phyloP scores from a whole-genome alignment of 2,797 vertebrate species.

The Acridotheres tristis region DNA sequence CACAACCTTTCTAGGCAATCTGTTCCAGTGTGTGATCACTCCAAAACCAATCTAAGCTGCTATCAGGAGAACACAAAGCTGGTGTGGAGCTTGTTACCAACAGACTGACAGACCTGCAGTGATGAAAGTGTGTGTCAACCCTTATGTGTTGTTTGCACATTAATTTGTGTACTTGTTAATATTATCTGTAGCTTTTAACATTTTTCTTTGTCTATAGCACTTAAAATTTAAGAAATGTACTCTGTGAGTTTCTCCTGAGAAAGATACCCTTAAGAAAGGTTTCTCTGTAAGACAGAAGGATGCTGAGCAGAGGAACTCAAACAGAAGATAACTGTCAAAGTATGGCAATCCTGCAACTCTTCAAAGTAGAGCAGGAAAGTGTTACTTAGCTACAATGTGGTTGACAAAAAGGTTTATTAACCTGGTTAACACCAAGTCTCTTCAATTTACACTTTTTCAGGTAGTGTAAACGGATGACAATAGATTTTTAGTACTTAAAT shows the following conservation, averaged over 20 bases:
- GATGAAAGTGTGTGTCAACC: neutral
- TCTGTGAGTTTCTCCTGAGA: neutral
- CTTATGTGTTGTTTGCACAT: neutral
- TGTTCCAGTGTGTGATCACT: neutral
- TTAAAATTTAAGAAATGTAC: neutral
- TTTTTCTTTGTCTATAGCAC: neutral
- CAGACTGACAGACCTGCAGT: neutral
- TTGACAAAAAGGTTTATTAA: neutral
- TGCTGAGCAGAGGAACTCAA: neutral
- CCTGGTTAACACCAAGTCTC: neutral
- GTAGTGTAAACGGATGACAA: neutral
- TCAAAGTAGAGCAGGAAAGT: neutral
- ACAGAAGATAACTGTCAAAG: neutral
- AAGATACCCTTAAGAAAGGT: neutral
- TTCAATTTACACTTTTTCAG: neutral
- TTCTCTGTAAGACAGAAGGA: neutral
- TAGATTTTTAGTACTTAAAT: constrained; percentile 21
- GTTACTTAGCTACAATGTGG: neutral
- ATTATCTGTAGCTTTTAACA: neutral
- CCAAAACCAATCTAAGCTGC: neutral
- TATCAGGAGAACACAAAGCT: neutral
- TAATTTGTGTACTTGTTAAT: neutral
- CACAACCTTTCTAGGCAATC: neutral
- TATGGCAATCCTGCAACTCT: neutral
- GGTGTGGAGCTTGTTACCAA: neutral